Evolutionary conservation across 2,797 vertebrate species (phyloP).

Genomic region (Gorsachius magnificus): DNA sequence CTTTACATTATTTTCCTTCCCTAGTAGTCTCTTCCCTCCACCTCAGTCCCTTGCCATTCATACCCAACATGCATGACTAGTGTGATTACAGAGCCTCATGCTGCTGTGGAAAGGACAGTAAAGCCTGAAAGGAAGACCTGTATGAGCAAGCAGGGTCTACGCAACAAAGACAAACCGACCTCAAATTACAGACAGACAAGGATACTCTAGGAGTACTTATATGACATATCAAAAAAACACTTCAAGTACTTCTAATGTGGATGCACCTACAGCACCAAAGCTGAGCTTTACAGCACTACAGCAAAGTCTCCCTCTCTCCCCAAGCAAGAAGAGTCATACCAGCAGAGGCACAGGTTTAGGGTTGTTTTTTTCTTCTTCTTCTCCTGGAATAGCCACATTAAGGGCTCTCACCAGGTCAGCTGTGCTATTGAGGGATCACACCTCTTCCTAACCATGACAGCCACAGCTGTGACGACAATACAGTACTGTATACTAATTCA

Average conservation of each 20-base stretch:
- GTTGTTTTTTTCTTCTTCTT: neutral
- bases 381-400: neutral
- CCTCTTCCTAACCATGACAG: constrained; percentile 32
- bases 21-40: neutral
- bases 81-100: neutral
- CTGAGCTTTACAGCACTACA: neutral
- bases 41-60: neutral
- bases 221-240: neutral
- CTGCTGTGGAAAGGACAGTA: neutral
- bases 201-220: neutral
- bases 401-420: neutral
- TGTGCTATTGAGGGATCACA: neutral
- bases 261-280: neutral
- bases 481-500: constrained; percentile 21
- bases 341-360: neutral
- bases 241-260: neutral
- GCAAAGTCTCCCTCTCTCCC: neutral
- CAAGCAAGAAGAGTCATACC: neutral
- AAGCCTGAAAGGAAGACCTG: neutral
- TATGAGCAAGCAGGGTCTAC: neutral
- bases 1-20: neutral
- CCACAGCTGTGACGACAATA: neutral
- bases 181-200: neutral
- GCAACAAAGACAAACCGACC: neutral
- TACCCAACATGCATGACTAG: neutral